These are phyloP conservation scores for Megalops atlanticus DNA, from an alignment of 2,113 vertebrate species.

Conservation along the genomic window DNA sequence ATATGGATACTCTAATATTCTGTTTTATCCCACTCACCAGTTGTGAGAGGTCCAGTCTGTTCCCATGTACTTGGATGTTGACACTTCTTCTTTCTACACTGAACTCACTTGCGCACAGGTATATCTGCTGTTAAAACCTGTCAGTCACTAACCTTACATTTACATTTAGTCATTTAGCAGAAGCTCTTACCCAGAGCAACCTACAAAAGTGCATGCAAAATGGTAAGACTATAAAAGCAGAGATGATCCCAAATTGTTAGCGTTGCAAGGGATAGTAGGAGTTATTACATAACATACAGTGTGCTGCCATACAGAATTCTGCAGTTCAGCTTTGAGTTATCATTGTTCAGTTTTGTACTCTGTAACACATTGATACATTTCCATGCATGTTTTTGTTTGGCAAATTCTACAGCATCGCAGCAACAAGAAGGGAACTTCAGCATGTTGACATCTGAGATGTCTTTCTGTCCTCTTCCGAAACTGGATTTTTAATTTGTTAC, in stretches of 20 bases:
- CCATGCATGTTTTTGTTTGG: background rate
- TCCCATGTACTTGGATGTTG: slow-evolving; percentile 71
- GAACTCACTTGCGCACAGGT: slow-evolving; percentile 73
- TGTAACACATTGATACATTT: background rate
- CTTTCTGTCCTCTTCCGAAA: background rate
- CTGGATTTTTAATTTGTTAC: background rate
- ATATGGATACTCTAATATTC: background rate
- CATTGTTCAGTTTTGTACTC: background rate
- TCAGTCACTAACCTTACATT: too few species aligned
- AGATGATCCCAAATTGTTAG: too few species aligned
- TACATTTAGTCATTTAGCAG: too few species aligned
- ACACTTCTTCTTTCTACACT: slow-evolving; percentile 72
- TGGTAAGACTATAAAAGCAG: too few species aligned
- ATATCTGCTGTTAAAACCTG: background rate
- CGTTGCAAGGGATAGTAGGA: too few species aligned
- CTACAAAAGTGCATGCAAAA: too few species aligned
- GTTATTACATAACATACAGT: too few species aligned
- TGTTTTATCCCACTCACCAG: slow-evolving; percentile 46
- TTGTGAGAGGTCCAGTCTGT: slow-evolving; percentile 70
- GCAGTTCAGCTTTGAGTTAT: background rate
- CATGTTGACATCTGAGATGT: too few species aligned
- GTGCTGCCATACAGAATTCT: too few species aligned
- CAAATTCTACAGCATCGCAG: background rate
- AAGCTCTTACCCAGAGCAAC: too few species aligned
- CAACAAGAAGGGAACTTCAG: too few species aligned